Percentiles rank a stretch among this genome's conserved stretches.
phyloP scores from a whole-genome alignment of 2,888 invertebrate genomes.

The Troglohyphantes excavatus region DNA sequence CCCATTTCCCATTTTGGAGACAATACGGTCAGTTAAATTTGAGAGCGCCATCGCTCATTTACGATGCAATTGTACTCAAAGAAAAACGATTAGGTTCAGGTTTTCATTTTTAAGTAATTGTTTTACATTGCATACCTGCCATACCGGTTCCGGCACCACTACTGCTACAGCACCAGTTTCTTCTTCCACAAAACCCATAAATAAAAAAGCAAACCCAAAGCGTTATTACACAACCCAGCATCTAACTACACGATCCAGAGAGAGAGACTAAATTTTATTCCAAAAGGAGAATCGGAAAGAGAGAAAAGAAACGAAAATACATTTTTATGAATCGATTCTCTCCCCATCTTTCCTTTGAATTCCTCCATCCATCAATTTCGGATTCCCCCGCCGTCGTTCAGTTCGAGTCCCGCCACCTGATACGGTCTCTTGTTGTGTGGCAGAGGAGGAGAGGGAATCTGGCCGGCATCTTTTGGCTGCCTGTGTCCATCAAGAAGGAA shows the following conservation, averaged over 20 bases:
- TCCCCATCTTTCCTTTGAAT: conserved; percentile 61
- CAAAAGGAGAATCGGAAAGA: conserved; percentile 7
- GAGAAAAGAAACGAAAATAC: conserved; percentile 63
- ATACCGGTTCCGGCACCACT: too few species aligned
- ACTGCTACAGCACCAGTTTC: neutral
- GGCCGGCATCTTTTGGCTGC: conserved; percentile 73
- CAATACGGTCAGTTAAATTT: too few species aligned
- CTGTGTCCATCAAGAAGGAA: conserved; percentile 67
- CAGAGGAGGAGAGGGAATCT: conserved; percentile 24
- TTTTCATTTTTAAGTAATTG: too few species aligned
- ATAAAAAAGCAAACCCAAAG: conserved; percentile 21
- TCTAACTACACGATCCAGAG: conserved; percentile 15
- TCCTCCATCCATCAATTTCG: conserved; percentile 73
- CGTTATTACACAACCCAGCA: conserved; percentile 38
- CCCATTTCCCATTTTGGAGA: too few species aligned
- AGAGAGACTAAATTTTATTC: conserved; percentile 50
- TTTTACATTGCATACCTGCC: too few species aligned
- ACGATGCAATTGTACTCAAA: too few species aligned
- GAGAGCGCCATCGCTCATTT: too few species aligned
- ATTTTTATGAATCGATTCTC: conserved; percentile 73
- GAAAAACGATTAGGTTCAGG: too few species aligned
- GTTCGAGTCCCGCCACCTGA: conserved; percentile 46
- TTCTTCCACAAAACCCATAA: neutral
- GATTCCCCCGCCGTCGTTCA: conserved; percentile 34
- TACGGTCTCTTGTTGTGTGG: conserved; percentile 23